Conservation (phyloP, 2,888 invertebrate species). For the Calameuta filiformis region DNA sequence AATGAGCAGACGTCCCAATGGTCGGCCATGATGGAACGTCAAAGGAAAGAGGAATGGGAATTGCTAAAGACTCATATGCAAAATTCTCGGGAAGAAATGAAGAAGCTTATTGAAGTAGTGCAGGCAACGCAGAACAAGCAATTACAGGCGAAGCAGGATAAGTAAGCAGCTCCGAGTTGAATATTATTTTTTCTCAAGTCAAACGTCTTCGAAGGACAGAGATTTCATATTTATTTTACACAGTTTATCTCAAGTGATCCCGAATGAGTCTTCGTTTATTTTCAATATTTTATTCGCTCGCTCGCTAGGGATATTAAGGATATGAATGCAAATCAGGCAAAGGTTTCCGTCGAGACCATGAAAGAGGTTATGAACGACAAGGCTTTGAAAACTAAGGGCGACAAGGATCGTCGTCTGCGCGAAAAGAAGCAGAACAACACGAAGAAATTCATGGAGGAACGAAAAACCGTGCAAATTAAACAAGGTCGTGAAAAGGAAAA, state of each 20-base stretch:
- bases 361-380: constrained; percentile 75
- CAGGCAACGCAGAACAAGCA: constrained; percentile 70
- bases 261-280: background rate
- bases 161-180: constrained; percentile 56
- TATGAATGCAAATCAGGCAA: constrained; percentile 74
- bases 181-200: background rate
- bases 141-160: constrained; percentile 70
- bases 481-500: constrained; percentile 71
- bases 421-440: constrained; percentile 75
- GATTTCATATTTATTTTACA: background rate
- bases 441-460: constrained; percentile 74
- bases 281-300: background rate
- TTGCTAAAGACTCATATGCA: constrained; percentile 70
- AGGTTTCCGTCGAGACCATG: constrained; percentile 75
- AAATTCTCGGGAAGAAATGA: constrained; percentile 68
- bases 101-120: constrained; percentile 68
- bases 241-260: background rate
- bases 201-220: background rate
- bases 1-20: constrained; percentile 74
- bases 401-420: constrained; percentile 72
- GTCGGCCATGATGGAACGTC: constrained; percentile 71
- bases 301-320: constrained; percentile 72
- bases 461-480: constrained; percentile 70
- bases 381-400: constrained; percentile 75
- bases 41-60: constrained; percentile 71